Conservation (phyloP, 2,888 invertebrate species). For the Apamea epomidion region DNA sequence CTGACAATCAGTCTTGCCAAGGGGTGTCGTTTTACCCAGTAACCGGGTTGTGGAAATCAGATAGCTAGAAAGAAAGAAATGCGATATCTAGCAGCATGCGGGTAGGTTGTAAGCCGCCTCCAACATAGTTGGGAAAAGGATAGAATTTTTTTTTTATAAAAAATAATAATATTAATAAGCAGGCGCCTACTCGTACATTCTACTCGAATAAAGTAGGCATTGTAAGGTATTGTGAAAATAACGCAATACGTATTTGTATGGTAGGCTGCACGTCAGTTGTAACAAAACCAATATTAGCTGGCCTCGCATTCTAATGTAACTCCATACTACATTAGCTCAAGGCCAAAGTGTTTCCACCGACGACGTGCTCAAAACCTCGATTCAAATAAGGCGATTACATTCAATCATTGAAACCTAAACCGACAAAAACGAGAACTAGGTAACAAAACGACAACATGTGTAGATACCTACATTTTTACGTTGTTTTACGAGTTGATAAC, state of each 20-base stretch:
- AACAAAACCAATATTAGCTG: not conserved
- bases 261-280: not conserved
- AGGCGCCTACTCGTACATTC: too few relatives aligned
- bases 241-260: not conserved
- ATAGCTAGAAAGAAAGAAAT: too few relatives aligned
- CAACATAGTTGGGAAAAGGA: too few relatives aligned
- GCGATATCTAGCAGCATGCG: too few relatives aligned
- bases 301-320: not conserved
- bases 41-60: too few relatives aligned
- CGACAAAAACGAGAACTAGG: not conserved
- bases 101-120: too few relatives aligned
- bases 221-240: not conserved
- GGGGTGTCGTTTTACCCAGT: too few relatives aligned
- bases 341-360: too few relatives aligned
- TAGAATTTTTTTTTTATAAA: too few relatives aligned
- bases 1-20: too few relatives aligned
- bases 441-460: not conserved
- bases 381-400: not conserved
- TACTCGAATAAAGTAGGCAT: too few relatives aligned
- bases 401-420: not conserved
- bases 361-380: not conserved
- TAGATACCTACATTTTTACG: not conserved
- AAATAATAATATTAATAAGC: too few relatives aligned
- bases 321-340: not conserved
- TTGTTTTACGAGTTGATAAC: conserved; percentile 11